phyloP scores from a whole-genome alignment of 1,140 invertebrate species.

The Venturia canescens region DNA sequence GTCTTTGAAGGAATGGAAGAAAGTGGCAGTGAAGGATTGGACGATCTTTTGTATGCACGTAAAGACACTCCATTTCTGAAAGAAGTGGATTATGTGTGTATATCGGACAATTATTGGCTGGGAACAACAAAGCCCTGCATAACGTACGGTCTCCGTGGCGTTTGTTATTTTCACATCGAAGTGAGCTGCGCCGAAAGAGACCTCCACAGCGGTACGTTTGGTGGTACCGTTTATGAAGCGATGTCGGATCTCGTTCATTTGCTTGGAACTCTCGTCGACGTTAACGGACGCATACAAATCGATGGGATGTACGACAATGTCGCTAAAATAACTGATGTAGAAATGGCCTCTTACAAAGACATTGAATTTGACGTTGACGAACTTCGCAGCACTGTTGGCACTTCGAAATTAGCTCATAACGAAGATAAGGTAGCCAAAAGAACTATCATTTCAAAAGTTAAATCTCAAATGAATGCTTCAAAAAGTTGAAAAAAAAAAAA shows the following conservation, averaged over 20 bases:
- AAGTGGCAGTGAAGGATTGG: slow-evolving; percentile 95
- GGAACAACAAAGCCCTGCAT: slow-evolving; percentile 97
- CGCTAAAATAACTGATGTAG: slow-evolving; percentile 84
- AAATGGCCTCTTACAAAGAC: slow-evolving; percentile 87
- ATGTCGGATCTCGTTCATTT: slow-evolving; percentile 93
- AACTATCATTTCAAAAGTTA: slow-evolving; percentile 18
- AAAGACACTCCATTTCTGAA: slow-evolving; percentile 88
- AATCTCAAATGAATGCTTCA: background rate
- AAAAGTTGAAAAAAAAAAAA: background rate
- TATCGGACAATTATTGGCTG: slow-evolving; percentile 99
- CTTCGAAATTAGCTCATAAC: slow-evolving; percentile 84
- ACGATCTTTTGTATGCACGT: slow-evolving; percentile 87
- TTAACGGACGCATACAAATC: slow-evolving; percentile 89
- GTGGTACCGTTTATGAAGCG: slow-evolving; percentile 92
- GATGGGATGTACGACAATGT: slow-evolving; percentile 90
- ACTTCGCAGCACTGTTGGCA: slow-evolving; percentile 85
- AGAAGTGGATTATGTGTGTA: slow-evolving; percentile 95
- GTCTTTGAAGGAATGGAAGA: slow-evolving; percentile 99
- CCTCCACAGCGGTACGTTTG: slow-evolving; percentile 96
- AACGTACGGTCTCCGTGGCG: slow-evolving; percentile 96
- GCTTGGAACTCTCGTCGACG: slow-evolving; percentile 89
- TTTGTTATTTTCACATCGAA: slow-evolving; percentile 95
- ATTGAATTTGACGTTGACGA: slow-evolving; percentile 95
- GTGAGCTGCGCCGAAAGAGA: slow-evolving; percentile 94
- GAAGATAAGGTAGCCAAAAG: slow-evolving; percentile 82